Conservation (phyloP, 2,888 invertebrate species). For the Chymomyza caudatula region DNA sequence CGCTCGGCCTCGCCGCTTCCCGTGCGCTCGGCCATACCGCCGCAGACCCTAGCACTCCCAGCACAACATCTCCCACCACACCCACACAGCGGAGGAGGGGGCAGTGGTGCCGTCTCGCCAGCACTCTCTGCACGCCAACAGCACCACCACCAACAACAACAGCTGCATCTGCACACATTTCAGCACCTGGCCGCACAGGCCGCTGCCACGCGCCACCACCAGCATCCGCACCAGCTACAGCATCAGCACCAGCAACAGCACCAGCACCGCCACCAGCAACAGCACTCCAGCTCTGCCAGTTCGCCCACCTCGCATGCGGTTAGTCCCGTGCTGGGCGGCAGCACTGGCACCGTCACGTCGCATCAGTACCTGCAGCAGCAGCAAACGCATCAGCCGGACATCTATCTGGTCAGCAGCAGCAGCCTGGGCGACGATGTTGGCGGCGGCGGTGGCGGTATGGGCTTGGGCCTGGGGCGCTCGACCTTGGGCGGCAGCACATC, state of each 20-base stretch:
- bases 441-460: conserved; percentile 43
- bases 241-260: conserved; percentile 57
- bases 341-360: conserved; percentile 40
- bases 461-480: conserved; percentile 53
- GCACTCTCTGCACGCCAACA: conserved; percentile 75
- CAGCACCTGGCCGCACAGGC: conserved; percentile 70
- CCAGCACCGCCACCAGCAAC: conserved; percentile 49
- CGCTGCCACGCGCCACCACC: conserved; percentile 61
- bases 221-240: conserved; percentile 44
- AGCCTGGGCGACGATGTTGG: conserved; percentile 74
- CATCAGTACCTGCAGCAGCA: conserved; percentile 33
- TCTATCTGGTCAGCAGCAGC: conserved; percentile 77
- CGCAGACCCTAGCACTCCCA: conserved; percentile 74
- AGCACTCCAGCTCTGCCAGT: conserved; percentile 70
- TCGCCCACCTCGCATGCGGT: conserved; percentile 74
- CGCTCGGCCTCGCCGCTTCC: conserved; percentile 75
- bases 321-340: conserved; percentile 68
- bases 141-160: conserved; percentile 67
- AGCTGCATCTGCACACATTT: conserved; percentile 70
- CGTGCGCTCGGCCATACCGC: conserved; percentile 75
- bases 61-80: conserved; percentile 61
- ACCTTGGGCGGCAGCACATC: conserved; percentile 71
- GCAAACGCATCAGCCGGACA: conserved; percentile 70
- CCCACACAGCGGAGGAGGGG: conserved; percentile 58
- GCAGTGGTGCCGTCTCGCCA: conserved; percentile 74